Conservation (phyloP, 1,140 invertebrate genomes). For the Camponotus vicinus region DNA sequence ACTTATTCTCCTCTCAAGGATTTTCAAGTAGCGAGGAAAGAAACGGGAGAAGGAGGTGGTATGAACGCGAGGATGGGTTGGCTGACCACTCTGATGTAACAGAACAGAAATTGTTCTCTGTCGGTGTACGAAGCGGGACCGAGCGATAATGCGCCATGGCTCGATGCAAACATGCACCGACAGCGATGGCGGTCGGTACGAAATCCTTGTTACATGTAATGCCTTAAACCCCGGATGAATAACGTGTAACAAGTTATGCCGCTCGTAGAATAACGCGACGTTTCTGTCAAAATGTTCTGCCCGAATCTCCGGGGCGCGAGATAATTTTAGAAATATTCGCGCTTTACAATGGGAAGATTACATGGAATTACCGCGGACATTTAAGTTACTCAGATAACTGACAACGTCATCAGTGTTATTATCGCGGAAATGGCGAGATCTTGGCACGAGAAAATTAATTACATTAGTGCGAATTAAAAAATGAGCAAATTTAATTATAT, state of each 20-base stretch:
- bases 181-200: conserved; percentile 23
- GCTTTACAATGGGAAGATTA: neutral
- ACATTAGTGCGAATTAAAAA: neutral
- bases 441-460: conserved; percentile 2
- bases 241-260: neutral
- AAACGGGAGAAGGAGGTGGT: conserved; percentile 73
- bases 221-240: conserved; percentile 15
- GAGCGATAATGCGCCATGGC: conserved; percentile 52
- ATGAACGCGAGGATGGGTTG: conserved; percentile 80
- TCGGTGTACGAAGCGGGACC: conserved; percentile 31
- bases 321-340: neutral
- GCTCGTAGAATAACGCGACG: neutral
- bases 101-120: conserved; percentile 81
- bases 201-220: conserved; percentile 47
- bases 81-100: conserved; percentile 84
- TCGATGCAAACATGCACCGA: conserved; percentile 33
- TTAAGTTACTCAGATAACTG: neutral
- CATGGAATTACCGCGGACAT: neutral
- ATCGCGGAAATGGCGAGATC: neutral
- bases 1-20: conserved; percentile 72
- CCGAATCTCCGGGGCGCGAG: neutral
- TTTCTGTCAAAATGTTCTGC: neutral
- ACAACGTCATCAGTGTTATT: neutral
- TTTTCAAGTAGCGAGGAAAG: conserved; percentile 70
- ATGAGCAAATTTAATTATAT: conserved; percentile 20